Conservation (phyloP, 2,888 invertebrate species). For the Mythimna ferrago region DNA sequence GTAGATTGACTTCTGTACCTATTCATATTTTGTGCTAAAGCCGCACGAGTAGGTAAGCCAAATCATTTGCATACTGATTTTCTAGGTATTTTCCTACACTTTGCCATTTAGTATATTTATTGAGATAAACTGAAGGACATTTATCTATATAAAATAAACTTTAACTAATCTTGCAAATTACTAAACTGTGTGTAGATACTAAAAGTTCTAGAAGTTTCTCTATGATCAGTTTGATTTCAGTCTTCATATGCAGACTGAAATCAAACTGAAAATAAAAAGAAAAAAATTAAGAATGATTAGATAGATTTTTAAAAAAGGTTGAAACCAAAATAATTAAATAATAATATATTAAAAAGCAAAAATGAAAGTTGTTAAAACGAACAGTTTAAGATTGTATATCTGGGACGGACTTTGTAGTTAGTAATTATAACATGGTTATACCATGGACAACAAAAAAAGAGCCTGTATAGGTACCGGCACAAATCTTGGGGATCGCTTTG, state of each 20-base stretch:
- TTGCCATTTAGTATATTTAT: conserved; percentile 17
- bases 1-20: no score
- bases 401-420: no score
- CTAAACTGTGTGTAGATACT: no score
- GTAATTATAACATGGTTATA: no score
- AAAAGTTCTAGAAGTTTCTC: background rate
- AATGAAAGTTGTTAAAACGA: no score
- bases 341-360: no score
- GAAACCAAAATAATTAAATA: no score
- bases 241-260: background rate
- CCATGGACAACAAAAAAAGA: no score
- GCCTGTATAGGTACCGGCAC: no score
- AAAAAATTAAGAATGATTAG: background rate
- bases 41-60: conserved; percentile 20
- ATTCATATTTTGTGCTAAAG: background rate
- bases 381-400: no score
- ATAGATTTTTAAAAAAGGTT: no score
- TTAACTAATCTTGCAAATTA: background rate
- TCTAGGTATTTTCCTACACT: conserved; percentile 13
- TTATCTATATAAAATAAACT: background rate
- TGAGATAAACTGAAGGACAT: background rate
- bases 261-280: background rate
- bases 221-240: background rate
- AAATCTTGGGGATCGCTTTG: no score
- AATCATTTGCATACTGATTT: conserved; percentile 23